A percentile compares a stretch with the other conserved stretches of the same genome.
Evolutionary conservation across 2,113 vertebrate genomes (phyloP).

Genomic region (Boulengeromyrus knoepffleri): DNA sequence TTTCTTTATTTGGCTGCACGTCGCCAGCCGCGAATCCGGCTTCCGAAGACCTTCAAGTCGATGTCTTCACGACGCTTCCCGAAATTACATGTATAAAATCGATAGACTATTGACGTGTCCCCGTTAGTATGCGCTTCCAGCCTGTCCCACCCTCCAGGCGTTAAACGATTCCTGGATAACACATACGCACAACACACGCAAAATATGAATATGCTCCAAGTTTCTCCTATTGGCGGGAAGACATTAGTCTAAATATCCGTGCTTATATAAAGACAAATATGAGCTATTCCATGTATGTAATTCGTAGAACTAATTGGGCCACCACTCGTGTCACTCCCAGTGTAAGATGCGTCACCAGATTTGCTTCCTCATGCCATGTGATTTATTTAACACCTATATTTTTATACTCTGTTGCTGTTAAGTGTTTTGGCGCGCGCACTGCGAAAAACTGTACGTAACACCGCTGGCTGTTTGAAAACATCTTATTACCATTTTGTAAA

Average conservation of each 20-base stretch:
- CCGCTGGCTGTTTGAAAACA: background rate
- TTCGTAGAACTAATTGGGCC: background rate
- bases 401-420: background rate
- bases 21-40: background rate
- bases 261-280: background rate
- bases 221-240: background rate
- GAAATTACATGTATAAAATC: background rate
- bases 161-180: constrained; percentile 10
- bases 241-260: background rate
- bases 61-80: background rate
- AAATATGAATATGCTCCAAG: constrained; percentile 3
- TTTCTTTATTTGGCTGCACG: background rate
- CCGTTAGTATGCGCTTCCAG: background rate
- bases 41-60: background rate
- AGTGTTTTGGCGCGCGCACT: background rate
- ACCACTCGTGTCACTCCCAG: background rate
- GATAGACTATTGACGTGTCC: background rate
- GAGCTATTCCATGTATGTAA: background rate
- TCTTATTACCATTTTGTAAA: background rate
- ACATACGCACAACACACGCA: background rate
- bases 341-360: background rate
- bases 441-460: background rate
- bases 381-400: constrained; percentile 3
- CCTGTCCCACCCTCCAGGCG: background rate
- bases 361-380: background rate